These are phyloP conservation scores for Bubo scandiacus DNA, from an alignment of 2,113 vertebrate genomes.

Conservation along the genomic window DNA sequence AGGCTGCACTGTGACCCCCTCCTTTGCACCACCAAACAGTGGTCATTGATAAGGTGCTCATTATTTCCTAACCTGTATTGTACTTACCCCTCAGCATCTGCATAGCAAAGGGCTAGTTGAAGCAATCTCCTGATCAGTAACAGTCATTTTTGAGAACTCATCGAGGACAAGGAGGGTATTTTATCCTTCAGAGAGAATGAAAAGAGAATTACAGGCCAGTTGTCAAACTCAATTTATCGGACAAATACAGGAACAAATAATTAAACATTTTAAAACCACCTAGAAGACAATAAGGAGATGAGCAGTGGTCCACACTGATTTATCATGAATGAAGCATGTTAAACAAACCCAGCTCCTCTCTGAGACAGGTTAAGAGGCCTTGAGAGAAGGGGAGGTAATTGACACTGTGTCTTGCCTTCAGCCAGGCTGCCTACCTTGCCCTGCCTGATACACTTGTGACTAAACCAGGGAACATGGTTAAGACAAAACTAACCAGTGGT, in stretches of 20 bases:
- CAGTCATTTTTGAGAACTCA: background rate
- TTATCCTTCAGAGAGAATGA: background rate
- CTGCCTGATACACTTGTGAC: background rate
- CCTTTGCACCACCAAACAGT: background rate
- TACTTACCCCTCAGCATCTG: background rate
- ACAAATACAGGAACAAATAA: background rate
- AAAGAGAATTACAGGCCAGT: background rate
- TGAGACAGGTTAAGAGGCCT: background rate
- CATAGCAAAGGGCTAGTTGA: background rate
- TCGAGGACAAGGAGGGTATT: background rate
- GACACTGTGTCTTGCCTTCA: background rate
- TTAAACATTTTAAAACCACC: background rate
- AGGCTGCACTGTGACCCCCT: background rate
- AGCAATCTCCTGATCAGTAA: background rate
- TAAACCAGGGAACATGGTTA: background rate
- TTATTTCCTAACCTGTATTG: background rate
- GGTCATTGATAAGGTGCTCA: background rate
- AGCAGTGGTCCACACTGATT: accelerated
- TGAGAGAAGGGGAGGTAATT: background rate
- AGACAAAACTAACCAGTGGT: background rate
- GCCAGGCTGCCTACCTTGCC: background rate
- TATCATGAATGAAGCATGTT: background rate
- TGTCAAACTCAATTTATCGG: background rate
- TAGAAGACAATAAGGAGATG: background rate
- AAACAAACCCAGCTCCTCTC: background rate